phyloP scores from a whole-genome alignment of 2,113 vertebrate genomes.

The Myotis yumanensis region DNA sequence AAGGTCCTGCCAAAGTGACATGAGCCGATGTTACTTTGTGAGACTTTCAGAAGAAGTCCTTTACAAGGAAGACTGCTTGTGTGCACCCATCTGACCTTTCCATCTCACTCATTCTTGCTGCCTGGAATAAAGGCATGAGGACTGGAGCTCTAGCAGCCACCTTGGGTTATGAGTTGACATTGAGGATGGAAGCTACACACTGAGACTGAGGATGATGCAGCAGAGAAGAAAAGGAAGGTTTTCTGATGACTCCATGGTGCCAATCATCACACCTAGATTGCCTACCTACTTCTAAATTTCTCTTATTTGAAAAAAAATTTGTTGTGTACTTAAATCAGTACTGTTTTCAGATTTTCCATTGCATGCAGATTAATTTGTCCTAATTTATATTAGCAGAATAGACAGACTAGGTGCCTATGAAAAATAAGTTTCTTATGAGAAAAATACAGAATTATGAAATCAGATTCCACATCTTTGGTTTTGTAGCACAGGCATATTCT shows the following conservation, averaged over 20 bases:
- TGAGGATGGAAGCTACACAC: neutral
- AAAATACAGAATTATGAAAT: neutral
- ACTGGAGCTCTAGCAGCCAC: neutral
- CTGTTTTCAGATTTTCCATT: neutral
- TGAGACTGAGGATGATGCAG: neutral
- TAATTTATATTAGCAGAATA: slow-evolving; percentile 33
- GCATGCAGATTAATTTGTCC: neutral
- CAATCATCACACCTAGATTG: neutral
- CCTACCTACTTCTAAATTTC: neutral
- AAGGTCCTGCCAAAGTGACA: neutral
- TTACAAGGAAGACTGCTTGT: neutral
- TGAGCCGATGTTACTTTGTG: neutral
- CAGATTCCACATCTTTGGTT: neutral
- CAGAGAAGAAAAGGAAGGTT: neutral
- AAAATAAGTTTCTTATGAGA: slow-evolving; percentile 16
- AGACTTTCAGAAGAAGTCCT: neutral
- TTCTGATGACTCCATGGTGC: neutral
- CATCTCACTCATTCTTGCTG: neutral
- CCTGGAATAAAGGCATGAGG: neutral
- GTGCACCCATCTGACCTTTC: neutral
- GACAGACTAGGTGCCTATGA: neutral
- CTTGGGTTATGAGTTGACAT: neutral
- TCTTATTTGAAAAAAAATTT: neutral
- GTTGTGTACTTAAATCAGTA: neutral
- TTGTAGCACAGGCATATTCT: neutral